Conservation (phyloP, 2,113 vertebrate genomes). For the Rhynchomys soricoides region DNA sequence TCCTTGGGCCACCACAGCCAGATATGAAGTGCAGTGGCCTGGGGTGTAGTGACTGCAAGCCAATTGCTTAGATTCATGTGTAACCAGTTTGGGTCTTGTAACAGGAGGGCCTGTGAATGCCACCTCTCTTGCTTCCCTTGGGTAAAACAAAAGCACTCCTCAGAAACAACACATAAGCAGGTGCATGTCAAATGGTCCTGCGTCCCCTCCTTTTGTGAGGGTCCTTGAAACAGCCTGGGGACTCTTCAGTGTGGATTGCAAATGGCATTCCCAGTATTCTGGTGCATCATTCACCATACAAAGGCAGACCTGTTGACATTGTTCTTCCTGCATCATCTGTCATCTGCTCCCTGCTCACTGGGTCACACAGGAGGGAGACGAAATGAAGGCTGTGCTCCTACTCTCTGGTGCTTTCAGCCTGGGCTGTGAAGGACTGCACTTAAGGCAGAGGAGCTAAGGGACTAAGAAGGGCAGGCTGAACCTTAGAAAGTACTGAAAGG, state of each 20-base stretch:
- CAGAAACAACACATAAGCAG: not conserved
- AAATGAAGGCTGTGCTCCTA: not conserved
- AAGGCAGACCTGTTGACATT: not conserved
- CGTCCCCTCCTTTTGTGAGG: not conserved
- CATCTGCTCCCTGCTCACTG: not conserved
- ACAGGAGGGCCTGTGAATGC: not conserved
- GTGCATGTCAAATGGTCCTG: not conserved
- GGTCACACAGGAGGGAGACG: not conserved
- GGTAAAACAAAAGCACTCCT: not conserved
- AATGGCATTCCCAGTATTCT: not conserved
- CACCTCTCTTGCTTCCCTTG: accelerated
- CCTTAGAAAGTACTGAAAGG: not conserved
- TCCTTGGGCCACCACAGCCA: not conserved
- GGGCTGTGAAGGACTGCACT: not conserved
- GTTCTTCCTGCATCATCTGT: not conserved
- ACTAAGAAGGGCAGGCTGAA: not conserved
- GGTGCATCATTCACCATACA: not conserved
- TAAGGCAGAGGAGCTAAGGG: not conserved
- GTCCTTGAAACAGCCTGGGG: not conserved
- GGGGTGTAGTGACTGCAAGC: too few relatives aligned
- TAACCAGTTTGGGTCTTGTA: not conserved
- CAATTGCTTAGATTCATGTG: not conserved
- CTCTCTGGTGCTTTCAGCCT: not conserved
- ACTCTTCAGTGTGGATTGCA: not conserved
- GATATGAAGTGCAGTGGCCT: not conserved